phyloP scores from a whole-genome alignment of 2,797 vertebrate genomes.

The Margarornis squamiger region DNA sequence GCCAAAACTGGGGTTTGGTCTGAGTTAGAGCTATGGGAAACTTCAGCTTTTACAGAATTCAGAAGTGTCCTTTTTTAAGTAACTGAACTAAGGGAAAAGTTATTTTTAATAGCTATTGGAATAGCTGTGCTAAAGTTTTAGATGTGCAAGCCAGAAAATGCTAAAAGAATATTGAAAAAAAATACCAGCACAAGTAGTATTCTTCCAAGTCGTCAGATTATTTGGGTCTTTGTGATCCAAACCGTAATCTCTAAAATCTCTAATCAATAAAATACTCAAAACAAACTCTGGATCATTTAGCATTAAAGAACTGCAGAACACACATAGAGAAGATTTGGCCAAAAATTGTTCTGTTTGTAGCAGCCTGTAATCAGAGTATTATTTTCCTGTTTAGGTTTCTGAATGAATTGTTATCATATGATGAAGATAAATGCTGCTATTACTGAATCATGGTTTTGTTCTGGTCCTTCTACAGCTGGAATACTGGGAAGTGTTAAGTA shows the following conservation, averaged over 20 bases:
- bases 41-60: not conserved
- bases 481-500: not conserved
- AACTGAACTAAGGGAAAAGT: not conserved
- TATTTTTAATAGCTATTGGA: not conserved
- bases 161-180: not conserved
- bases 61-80: not conserved
- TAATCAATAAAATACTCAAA: not conserved
- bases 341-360: not conserved
- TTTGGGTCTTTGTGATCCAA: not conserved
- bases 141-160: not conserved
- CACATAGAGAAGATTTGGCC: not conserved
- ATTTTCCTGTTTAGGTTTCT: constrained; percentile 6
- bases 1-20: not conserved
- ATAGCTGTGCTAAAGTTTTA: not conserved
- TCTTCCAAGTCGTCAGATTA: not conserved
- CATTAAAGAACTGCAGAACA: not conserved
- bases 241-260: not conserved
- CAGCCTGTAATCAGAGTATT: not conserved
- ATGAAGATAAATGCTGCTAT: not conserved
- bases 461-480: not conserved
- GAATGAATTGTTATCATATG: not conserved
- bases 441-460: not conserved
- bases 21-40: not conserved
- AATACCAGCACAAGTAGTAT: not conserved
- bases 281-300: not conserved